Conservation (phyloP, 2,113 vertebrate species). For the Lophochroa leadbeateri region DNA sequence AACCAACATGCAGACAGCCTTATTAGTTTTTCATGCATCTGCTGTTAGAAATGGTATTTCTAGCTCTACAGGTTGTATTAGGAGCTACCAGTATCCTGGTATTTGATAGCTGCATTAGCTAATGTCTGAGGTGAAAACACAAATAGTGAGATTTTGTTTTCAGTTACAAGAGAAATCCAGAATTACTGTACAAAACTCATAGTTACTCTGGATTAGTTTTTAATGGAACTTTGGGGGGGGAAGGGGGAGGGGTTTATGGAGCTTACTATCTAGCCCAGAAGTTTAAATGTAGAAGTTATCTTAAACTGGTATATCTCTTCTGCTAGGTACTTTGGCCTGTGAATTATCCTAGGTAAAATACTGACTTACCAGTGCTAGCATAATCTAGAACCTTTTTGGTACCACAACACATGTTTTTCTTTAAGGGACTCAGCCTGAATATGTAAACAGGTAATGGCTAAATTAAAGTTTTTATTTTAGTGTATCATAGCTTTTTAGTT, state of each 20-base stretch:
- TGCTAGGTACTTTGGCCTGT: background rate
- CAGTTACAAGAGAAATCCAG: background rate
- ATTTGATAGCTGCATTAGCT: background rate
- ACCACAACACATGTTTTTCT: background rate
- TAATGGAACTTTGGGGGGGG: background rate
- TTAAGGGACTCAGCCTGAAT: background rate
- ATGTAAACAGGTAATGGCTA: background rate
- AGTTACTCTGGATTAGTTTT: background rate
- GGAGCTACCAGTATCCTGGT: background rate
- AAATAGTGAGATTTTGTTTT: background rate
- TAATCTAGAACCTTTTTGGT: background rate
- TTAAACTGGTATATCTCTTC: background rate
- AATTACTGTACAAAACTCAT: background rate
- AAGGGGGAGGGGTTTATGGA: too few relatives aligned
- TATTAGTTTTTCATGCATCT: background rate
- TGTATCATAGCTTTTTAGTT: background rate
- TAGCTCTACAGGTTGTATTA: background rate
- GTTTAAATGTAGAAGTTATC: background rate
- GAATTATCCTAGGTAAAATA: background rate
- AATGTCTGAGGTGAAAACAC: background rate
- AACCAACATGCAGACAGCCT: background rate
- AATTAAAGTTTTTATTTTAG: background rate
- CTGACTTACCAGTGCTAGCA: fast-evolving
- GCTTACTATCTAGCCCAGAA: background rate
- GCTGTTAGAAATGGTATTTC: background rate